A percentile compares a stretch with the other conserved stretches of the same genome.
These are phyloP conservation scores for Pyrochroa serraticornis DNA, from an alignment of 2,888 invertebrate species.

Conservation along the genomic window DNA sequence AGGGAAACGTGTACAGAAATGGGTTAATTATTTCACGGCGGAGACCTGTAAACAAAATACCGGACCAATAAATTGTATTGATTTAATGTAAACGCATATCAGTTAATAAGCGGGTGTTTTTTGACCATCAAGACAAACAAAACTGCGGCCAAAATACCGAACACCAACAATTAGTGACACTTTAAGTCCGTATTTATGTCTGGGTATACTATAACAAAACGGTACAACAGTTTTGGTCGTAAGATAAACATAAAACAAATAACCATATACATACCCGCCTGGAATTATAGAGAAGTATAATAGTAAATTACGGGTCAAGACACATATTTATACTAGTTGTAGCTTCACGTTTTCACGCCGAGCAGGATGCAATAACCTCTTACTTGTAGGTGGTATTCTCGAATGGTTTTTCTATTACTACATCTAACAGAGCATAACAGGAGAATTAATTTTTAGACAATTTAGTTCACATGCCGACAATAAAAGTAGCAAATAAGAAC, in stretches of 20 bases:
- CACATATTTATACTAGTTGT: conserved; percentile 32
- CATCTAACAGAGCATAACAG: conserved; percentile 41
- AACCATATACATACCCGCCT: conserved; percentile 29
- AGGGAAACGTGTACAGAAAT: no score
- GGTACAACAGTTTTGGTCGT: conserved; percentile 29
- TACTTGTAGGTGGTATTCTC: conserved; percentile 36
- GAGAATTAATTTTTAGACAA: conserved; percentile 35
- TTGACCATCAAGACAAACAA: conserved; percentile 31
- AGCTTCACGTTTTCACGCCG: conserved; percentile 38
- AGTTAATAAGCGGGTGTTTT: conserved; percentile 20
- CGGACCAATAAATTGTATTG: conserved; percentile 4
- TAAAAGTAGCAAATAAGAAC: conserved; percentile 9
- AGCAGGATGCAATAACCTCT: conserved; percentile 36
- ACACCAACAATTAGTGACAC: conserved; percentile 42
- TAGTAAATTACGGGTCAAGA: conserved; percentile 44
- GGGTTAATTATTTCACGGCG: no score
- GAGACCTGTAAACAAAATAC: no score
- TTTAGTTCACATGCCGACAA: conserved; percentile 22
- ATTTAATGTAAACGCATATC: conserved; percentile 12
- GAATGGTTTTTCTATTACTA: conserved; percentile 38
- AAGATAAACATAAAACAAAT: conserved; percentile 41
- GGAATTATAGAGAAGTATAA: conserved; percentile 43
- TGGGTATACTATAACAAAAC: conserved; percentile 28
- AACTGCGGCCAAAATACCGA: conserved; percentile 33
- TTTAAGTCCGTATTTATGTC: conserved; percentile 40